Evolutionary conservation across 2,888 invertebrate species (phyloP), one percentile per base, ranked within the genome.

Genomic region (Cryptocephalus primarius): DNA sequence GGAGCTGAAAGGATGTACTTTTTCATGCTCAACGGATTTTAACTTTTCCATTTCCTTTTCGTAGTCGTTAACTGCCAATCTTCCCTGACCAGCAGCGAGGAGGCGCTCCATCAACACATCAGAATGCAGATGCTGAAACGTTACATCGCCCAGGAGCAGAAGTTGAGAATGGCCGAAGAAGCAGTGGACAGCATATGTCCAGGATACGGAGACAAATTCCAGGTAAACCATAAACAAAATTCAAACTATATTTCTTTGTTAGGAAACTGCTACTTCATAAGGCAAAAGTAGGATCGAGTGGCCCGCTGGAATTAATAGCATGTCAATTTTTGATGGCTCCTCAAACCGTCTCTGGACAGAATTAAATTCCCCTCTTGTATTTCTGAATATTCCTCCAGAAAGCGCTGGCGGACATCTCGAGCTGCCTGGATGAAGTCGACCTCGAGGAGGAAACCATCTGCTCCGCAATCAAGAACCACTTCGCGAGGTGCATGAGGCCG

Each of bases 381-480:
- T 22, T 6, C 2, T 6, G 22, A 22, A 4, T 39, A 2, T 39
- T 39, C 8, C 33, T 53, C 13, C 44, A 58, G 58, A 50, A 56
- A 48, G 38, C 58, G 1, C 48, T 51, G 44, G 32, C 32, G 32
- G 22, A 22, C 22, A 22, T 22, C 22, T 2, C 3, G 22, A 22
- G 3, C 22, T 60, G 58, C 34, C 42, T 46, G 1, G 50, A 54
- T 39, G 39, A 42, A 38, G 51, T 57, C 10, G 56, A 58, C 9
- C 53, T 56, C 42, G 49, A 48, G 8, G 34, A 45, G 32, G 58
- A 60, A 48, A 60, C 58, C 1, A 48, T 55, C 10, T 60, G 61
- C 44, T 57, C 56, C 4, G 48, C 48, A 1, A 44, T 57, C 1
- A 50, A 49, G 39, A 55, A 57, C 40, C 53, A 56, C 32, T 47